These are phyloP conservation scores for Eurypyga helias DNA, from an alignment of 2,113 vertebrate species.

Conservation along the genomic window DNA sequence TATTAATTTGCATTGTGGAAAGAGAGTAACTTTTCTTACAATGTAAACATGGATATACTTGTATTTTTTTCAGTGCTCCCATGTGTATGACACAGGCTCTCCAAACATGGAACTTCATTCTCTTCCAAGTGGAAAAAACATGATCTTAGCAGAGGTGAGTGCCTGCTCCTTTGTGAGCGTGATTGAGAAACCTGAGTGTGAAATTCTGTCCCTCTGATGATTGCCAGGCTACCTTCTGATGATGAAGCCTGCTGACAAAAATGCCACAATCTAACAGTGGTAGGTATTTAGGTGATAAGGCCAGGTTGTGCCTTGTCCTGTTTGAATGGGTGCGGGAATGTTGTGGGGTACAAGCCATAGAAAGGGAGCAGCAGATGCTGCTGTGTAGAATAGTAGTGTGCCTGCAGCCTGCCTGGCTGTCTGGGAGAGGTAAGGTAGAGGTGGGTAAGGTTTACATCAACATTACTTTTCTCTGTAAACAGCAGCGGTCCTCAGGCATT, in stretches of 20 bases:
- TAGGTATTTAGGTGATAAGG: not conserved
- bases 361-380: not conserved
- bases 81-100: not conserved
- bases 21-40: not conserved
- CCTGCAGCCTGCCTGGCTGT: not conserved
- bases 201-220: not conserved
- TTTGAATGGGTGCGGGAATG: not conserved
- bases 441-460: not conserved
- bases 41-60: not conserved
- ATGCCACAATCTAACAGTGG: not conserved
- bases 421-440: not conserved
- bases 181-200: not conserved
- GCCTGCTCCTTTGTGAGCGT: not conserved
- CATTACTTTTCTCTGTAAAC: not conserved
- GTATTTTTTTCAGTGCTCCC: not conserved
- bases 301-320: not conserved
- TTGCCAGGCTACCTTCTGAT: not conserved
- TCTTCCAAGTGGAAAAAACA: constrained; percentile 48
- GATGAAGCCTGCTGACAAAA: not conserved
- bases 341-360: not conserved
- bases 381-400: not conserved
- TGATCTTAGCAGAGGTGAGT: constrained; percentile 58
- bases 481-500: not conserved
- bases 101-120: constrained; percentile 48
- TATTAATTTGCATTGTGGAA: not conserved